phyloP scores from a whole-genome alignment of 2,113 vertebrate species.

The Macquaria australasica region DNA sequence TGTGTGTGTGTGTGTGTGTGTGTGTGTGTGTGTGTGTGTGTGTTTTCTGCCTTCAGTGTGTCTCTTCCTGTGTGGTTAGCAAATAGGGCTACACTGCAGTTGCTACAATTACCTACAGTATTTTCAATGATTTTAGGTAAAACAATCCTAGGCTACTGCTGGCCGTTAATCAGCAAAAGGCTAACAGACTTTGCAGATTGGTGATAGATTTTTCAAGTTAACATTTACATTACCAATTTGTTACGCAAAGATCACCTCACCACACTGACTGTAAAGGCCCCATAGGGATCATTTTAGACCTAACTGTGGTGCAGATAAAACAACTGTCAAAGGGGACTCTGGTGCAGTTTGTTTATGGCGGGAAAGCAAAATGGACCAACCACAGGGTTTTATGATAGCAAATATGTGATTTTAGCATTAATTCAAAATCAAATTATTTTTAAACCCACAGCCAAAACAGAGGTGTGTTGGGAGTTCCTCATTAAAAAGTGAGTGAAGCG shows the following conservation, averaged over 20 bases:
- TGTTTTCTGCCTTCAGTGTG: neutral
- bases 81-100: neutral
- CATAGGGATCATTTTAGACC: neutral
- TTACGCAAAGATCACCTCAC: neutral
- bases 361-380: no score
- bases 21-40: neutral
- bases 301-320: no score
- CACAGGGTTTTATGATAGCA: neutral
- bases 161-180: neutral
- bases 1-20: neutral
- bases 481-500: no score
- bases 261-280: neutral
- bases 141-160: neutral
- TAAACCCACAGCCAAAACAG: neutral
- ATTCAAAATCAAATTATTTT: neutral
- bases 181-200: neutral
- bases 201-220: constrained; percentile 5
- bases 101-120: neutral
- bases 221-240: neutral
- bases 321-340: no score
- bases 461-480: no score
- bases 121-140: neutral
- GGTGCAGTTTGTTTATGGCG: no score
- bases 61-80: neutral
- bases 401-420: neutral